Base-by-base conservation (phyloP, 1,140 invertebrate species). In the Pogonomyrmex barbatus region DNA sequence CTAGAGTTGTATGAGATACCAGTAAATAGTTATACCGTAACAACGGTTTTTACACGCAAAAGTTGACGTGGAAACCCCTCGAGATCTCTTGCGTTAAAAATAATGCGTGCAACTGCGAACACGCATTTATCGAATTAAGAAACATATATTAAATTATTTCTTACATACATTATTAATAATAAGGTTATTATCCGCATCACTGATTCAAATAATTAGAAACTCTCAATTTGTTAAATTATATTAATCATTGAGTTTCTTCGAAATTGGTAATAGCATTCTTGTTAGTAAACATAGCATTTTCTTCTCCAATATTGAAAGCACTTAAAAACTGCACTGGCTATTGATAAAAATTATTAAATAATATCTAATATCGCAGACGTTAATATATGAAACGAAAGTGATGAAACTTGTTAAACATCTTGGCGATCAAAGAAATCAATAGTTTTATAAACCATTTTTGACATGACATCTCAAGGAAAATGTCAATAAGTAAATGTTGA, bases 11-110 rank as follows among this genome's bases (percentile, higher is more conserved):
- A 56, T 24, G 54, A 83, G 68, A 75, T 70, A 9, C 17, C 8
- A 58, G 39, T 62, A 62, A 73, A 67, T 60, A 50, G 36, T 2
- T 63, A 65, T 84, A 85, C 60, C 73, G 82, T 56, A 76, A 70
- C 24, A 85, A 85, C 60, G 62, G 50, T 78, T 78, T 85, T 78
- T 85, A 56, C 82, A 71, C 78, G 78, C 67, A 73, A 71, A 82
- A 82, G 24, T 71, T 58, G 52, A 82, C 42, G 17, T 47, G 42
- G 24, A 58, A 73, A 58, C 33, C 24, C 12, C 8, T 33, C 30
- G 42, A 54, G 12, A 14, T 68, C 12, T 24, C n/a, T 54, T 5
- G 42, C 47, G 17, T 33, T 42, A 54, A 68, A 79, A 68, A 79
- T 45, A 79, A 79, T 56, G 12, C 47, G 47, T 24, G 47, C 47